phyloP scores from a whole-genome alignment of 2,888 invertebrate genomes.

The Brachynemurus nebulosus region DNA sequence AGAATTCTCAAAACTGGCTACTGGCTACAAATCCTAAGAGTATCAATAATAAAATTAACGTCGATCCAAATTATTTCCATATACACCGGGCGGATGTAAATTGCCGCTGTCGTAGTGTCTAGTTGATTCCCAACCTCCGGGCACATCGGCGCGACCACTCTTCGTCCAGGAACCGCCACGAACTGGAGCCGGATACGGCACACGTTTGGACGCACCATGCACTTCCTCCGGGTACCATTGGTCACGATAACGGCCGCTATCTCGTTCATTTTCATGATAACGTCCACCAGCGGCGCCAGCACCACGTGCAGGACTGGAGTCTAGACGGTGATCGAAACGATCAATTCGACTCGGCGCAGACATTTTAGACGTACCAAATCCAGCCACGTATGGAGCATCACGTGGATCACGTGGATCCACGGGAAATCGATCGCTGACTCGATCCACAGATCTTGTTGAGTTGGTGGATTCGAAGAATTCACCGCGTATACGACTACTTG shows the following conservation, averaged over 20 bases:
- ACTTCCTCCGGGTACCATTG: not conserved
- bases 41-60: too few species aligned
- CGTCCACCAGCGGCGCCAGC: not conserved
- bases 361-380: not conserved
- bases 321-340: constrained; percentile 1
- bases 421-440: constrained; percentile 3
- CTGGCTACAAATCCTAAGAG: too few species aligned
- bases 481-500: not conserved
- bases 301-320: not conserved
- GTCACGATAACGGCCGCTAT: not conserved
- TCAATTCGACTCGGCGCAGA: not conserved
- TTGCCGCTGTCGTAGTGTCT: not conserved
- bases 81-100: not conserved
- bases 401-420: not conserved
- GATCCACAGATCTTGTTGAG: not conserved
- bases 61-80: not conserved
- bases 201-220: not conserved
- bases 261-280: not conserved
- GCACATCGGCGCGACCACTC: too few species aligned
- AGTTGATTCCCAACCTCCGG: not conserved
- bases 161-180: not conserved
- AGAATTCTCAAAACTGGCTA: too few species aligned
- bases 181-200: not conserved
- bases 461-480: not conserved
- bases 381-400: too few species aligned